These are phyloP conservation scores for Petrosia ficiformis DNA, from an alignment of 37 sponge, comb jelly and placozoan genomes.

Conservation along the genomic window DNA sequence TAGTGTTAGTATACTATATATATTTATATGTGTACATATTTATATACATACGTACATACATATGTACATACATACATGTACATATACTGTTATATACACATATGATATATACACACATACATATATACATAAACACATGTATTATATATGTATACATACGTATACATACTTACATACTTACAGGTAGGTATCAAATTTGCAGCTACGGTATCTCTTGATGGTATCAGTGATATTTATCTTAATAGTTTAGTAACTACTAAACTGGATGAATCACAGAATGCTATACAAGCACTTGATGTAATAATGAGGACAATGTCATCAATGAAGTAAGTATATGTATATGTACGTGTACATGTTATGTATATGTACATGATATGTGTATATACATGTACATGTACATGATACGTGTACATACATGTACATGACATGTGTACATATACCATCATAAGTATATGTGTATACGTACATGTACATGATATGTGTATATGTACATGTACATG, in stretches of 20 bases:
- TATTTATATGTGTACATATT: not conserved
- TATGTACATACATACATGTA: not conserved
- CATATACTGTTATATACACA: not conserved
- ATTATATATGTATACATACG: not conserved
- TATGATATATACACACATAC: too few relatives aligned
- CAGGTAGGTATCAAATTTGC: not conserved
- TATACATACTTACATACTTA: not conserved
- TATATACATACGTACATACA: not conserved
- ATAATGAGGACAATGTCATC: conserved; percentile 37
- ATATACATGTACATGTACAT: too few relatives aligned
- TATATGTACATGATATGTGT: too few relatives aligned
- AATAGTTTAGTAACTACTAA: not conserved
- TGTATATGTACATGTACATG: too few relatives aligned
- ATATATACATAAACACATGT: too few relatives aligned
- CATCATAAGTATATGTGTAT: too few relatives aligned
- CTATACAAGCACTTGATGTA: conserved; percentile 54
- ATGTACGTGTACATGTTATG: too few relatives aligned
- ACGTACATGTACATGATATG: too few relatives aligned
- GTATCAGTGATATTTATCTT: not conserved
- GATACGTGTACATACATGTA: too few relatives aligned
- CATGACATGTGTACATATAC: too few relatives aligned
- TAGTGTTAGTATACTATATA: not conserved
- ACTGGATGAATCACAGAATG: not conserved
- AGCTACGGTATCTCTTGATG: not conserved
- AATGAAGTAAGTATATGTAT: conserved; percentile 12